phyloP scores from a whole-genome alignment of 2,797 vertebrate genomes.

The Galaxias olidus region DNA sequence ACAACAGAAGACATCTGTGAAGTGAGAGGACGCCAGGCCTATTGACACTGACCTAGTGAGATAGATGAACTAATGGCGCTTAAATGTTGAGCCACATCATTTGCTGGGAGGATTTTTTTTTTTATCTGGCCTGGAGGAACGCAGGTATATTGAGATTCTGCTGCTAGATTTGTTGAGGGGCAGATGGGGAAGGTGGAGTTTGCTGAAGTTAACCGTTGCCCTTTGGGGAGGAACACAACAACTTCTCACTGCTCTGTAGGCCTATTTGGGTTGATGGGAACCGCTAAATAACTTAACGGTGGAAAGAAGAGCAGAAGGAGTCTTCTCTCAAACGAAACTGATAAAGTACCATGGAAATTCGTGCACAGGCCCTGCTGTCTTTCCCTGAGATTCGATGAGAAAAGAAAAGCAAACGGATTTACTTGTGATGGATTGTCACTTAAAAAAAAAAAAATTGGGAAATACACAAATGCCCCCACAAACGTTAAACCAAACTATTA shows the following conservation, averaged over 20 bases:
- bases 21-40: constrained; percentile 77
- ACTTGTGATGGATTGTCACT: too few species aligned
- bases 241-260: background rate
- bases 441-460: too few species aligned
- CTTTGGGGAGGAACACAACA: background rate
- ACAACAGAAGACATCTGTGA: constrained; percentile 90
- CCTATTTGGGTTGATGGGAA: too few species aligned
- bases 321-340: too few species aligned
- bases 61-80: constrained; percentile 81
- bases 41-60: constrained; percentile 84
- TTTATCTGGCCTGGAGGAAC: constrained; percentile 68
- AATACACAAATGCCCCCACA: too few species aligned
- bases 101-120: constrained; percentile 75
- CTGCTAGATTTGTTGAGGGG: constrained; percentile 68
- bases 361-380: too few species aligned
- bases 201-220: constrained; percentile 15
- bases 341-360: too few species aligned
- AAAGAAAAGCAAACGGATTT: too few species aligned
- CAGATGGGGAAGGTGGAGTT: constrained; percentile 43
- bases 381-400: too few species aligned
- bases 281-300: too few species aligned
- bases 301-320: too few species aligned
- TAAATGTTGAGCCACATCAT: constrained; percentile 78
- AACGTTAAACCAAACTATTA: too few species aligned
- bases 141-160: constrained; percentile 19